Conservation (phyloP, 2,113 vertebrate species). For the Ornithorhynchus anatinus region DNA sequence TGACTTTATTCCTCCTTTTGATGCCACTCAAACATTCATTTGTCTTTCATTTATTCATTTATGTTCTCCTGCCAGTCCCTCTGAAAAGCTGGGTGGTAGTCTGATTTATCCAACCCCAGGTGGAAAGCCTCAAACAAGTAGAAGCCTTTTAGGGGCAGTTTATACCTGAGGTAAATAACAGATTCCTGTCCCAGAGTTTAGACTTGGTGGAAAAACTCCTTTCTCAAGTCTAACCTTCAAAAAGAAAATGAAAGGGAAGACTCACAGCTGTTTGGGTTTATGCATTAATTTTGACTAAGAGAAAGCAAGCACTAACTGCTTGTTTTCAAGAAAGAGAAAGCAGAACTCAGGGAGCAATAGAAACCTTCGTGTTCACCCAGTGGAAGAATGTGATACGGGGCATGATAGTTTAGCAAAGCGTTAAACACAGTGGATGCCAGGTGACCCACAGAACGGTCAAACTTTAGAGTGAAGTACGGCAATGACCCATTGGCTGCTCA, state of each 20-base stretch:
- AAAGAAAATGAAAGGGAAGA: not conserved
- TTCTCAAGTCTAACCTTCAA: not conserved
- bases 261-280: not conserved
- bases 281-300: not conserved
- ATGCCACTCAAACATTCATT: not conserved
- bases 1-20: not conserved
- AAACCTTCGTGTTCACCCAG: not conserved
- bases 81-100: not conserved
- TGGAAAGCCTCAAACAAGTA: not conserved
- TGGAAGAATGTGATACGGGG: not conserved
- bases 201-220: not conserved
- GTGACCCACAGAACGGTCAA: no score
- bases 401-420: no score
- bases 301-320: not conserved
- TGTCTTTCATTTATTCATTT: no score
- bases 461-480: no score
- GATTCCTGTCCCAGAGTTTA: not conserved
- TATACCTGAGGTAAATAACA: not conserved
- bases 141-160: not conserved
- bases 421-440: no score
- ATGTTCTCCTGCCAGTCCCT: not conserved
- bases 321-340: not conserved
- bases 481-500: no score
- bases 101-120: not conserved
- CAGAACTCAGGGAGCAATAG: not conserved